A percentile compares a stretch with the other conserved stretches of the same genome.
These are phyloP conservation scores for Rhodophaea formosa DNA, from an alignment of 2,888 invertebrate species.

Conservation along the genomic window DNA sequence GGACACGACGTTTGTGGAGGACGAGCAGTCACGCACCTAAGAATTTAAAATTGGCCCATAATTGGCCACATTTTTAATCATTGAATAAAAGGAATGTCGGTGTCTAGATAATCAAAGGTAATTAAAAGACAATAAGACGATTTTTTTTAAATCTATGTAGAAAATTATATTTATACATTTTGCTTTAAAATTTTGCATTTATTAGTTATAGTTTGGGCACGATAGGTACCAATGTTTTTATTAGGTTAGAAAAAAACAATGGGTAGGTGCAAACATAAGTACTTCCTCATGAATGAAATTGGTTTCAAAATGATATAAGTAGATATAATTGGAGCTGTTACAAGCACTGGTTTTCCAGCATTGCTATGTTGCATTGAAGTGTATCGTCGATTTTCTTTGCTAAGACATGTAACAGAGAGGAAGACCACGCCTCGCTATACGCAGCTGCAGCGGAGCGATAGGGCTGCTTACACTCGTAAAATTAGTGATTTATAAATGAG, in stretches of 20 bases:
- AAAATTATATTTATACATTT: too few relatives aligned
- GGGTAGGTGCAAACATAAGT: neutral
- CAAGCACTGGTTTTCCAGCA: slow-evolving; percentile 5
- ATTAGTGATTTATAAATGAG: too few relatives aligned
- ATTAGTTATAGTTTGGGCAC: too few relatives aligned
- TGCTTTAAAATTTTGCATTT: too few relatives aligned
- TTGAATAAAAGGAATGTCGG: too few relatives aligned
- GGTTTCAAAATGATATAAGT: slow-evolving; percentile 6
- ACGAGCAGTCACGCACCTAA: too few relatives aligned
- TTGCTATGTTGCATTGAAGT: slow-evolving; percentile 5
- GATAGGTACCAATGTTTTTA: neutral
- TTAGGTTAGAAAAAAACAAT: neutral
- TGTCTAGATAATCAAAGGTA: too few relatives aligned
- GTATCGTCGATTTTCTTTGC: slow-evolving; percentile 4
- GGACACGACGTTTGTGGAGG: too few relatives aligned
- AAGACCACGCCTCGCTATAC: slow-evolving; percentile 9
- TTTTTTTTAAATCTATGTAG: too few relatives aligned
- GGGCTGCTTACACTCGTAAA: neutral
- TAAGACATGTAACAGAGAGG: slow-evolving; percentile 7
- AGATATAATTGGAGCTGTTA: neutral
- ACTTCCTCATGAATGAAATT: slow-evolving; percentile 7
- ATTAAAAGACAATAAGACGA: too few relatives aligned
- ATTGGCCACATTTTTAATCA: too few relatives aligned
- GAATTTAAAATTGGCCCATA: too few relatives aligned
- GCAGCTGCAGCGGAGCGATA: neutral